phyloP scores from a whole-genome alignment of 2,113 vertebrate species.

The Saguinus midas region DNA sequence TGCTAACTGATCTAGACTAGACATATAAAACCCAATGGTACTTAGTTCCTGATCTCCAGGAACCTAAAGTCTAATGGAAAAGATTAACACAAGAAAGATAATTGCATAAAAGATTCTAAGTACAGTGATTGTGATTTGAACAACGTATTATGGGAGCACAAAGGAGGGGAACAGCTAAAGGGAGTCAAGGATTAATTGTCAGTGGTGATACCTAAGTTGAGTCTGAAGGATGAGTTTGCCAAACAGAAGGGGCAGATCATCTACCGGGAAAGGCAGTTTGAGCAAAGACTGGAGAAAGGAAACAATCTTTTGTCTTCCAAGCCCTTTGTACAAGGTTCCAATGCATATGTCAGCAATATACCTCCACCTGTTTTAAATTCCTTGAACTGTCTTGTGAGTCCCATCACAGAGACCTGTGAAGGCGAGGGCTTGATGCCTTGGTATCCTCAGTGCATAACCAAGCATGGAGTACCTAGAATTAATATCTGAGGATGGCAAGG shows the following conservation, averaged over 20 bases:
- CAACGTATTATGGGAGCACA: neutral
- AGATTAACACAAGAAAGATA: neutral
- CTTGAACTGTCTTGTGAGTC: neutral
- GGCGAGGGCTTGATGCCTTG: neutral
- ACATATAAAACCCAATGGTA: neutral
- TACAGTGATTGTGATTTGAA: neutral
- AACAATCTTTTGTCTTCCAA: neutral
- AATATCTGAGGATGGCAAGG: neutral
- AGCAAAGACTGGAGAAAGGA: neutral
- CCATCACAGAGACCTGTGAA: neutral
- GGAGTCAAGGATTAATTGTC: neutral
- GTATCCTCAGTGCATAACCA: neutral
- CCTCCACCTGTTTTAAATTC: neutral
- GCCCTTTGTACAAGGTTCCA: neutral
- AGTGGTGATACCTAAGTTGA: neutral
- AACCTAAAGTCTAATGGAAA: neutral
- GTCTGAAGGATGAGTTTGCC: neutral
- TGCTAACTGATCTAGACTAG: neutral
- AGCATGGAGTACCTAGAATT: neutral
- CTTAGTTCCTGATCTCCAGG: neutral
- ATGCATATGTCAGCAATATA: neutral
- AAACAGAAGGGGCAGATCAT: neutral
- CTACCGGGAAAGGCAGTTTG: neutral
- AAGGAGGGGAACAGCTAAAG: neutral
- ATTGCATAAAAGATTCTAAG: accelerated